Conservation (phyloP, 2,888 invertebrate species). For the Cantharis nigra region DNA sequence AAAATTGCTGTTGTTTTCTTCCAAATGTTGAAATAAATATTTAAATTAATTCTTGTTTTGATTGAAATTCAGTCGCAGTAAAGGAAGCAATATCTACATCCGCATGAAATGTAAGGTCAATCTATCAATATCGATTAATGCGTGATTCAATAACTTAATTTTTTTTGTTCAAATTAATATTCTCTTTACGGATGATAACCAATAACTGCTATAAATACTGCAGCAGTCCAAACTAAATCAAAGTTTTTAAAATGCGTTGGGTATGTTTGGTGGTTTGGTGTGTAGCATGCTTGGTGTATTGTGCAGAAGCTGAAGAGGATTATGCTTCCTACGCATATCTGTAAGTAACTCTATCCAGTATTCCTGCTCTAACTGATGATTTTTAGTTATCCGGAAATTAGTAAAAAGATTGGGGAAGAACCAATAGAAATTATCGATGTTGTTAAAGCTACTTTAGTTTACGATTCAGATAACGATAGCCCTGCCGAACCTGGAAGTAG, state of each 20-base stretch:
- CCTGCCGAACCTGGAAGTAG: neutral
- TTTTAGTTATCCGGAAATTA: constrained; percentile 16
- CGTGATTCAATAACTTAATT: neutral
- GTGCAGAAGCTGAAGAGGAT: neutral
- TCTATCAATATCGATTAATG: neutral
- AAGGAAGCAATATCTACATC: neutral
- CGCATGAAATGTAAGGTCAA: neutral
- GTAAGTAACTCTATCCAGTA: neutral
- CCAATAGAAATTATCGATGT: constrained; percentile 20
- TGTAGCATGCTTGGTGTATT: neutral
- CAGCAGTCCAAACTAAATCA: neutral
- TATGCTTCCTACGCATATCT: constrained; percentile 11
- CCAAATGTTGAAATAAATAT: neutral
- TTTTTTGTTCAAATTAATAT: neutral
- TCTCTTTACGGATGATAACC: neutral
- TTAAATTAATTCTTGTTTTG: neutral
- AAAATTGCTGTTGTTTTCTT: neutral
- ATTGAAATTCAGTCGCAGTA: neutral
- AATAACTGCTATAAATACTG: neutral
- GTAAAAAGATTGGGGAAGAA: constrained; percentile 14
- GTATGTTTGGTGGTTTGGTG: neutral
- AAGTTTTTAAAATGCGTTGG: neutral
- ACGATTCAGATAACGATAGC: constrained; percentile 15
- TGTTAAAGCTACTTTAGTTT: constrained; percentile 14
- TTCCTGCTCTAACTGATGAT: neutral